These are phyloP conservation scores for Diadumene lineata DNA, from an alignment of 92 coral and sea anemone species.

Conservation along the genomic window DNA sequence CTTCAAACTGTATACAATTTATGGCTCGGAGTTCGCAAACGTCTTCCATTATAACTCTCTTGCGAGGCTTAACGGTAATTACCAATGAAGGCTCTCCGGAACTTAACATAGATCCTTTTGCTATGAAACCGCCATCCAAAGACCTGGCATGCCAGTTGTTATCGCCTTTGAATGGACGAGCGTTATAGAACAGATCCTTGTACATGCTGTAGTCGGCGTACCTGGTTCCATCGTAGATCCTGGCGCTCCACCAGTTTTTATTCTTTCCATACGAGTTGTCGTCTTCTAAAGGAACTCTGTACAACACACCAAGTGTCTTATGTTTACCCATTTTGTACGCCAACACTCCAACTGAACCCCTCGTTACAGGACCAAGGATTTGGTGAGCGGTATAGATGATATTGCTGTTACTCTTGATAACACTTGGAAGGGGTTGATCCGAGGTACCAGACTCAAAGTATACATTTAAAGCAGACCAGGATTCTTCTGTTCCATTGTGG, in stretches of 20 bases:
- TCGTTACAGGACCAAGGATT: too few species aligned
- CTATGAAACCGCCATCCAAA: slow-evolving; percentile 20
- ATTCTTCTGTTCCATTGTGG: slow-evolving; percentile 23
- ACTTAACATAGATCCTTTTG: slow-evolving; percentile 34
- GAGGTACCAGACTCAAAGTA: slow-evolving; percentile 43
- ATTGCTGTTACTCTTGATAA: slow-evolving; percentile 12
- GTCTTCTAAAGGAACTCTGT: slow-evolving; percentile 61
- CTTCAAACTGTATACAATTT: too few species aligned
- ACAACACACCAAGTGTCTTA: slow-evolving; percentile 46
- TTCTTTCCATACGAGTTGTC: slow-evolving; percentile 39
- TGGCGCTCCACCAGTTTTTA: slow-evolving; percentile 57
- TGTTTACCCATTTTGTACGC: slow-evolving; percentile 36
- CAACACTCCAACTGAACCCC: slow-evolving; percentile 48
- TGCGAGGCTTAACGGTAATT: too few species aligned
- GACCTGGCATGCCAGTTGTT: slow-evolving; percentile 20
- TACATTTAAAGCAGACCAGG: slow-evolving; percentile 28
- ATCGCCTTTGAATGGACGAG: slow-evolving; percentile 23
- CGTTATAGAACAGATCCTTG: slow-evolving; percentile 31
- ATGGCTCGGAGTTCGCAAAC: too few species aligned
- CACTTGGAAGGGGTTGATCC: slow-evolving; percentile 18
- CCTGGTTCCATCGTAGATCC: slow-evolving; percentile 31
- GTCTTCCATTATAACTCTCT: too few species aligned
- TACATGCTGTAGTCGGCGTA: slow-evolving; percentile 30
- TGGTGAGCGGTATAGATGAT: slow-evolving; percentile 25
- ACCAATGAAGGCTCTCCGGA: too few species aligned